Evolutionary conservation across 2,888 invertebrate species (phyloP), one percentile per base, ranked within the genome.

Genomic region (Sympetrum striolatum): DNA sequence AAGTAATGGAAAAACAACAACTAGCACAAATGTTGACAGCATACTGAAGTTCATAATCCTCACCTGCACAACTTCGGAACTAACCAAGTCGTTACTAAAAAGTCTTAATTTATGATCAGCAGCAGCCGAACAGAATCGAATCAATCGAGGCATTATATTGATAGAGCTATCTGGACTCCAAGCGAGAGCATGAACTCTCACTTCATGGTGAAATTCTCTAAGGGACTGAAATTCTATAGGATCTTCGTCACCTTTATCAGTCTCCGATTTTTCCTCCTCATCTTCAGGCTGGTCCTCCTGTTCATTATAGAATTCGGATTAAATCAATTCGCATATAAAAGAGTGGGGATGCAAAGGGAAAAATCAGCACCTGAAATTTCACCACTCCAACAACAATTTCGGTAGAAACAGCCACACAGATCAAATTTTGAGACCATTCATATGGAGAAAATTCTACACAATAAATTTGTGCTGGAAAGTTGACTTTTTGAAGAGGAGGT

Each of bases 101-200:
- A 92, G 22, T 91, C 91, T 91, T 60, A 93, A 91, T 91, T 95
- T 94, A 92, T 95, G 95, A 93, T 96, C 95, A 12, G 94, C 94
- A 35, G 95, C 95, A 37, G 95, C 96, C 3, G 95, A 93, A 91
- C 94, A 94, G 92, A 95, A 95, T 44, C 94, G 93, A n/a, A 95
- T 92, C 91, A 94, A 94, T 93, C 95, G 95, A 3, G 96, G 96
- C 22, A 96, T 93, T 31, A 95, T 93, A 90, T 94, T 95, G 5
- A 96, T 92, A 0, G 95, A 95, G 15, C 96, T 95, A 92, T 96
- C 95, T 37, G 96, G 96, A 81, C 96, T 95, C 93, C 96, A 95
- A 39, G 95, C 94, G 14, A 96, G 92, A 1, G 95, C 94, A 91
- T 95, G 95, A 90, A 95, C 95, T 91, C 95, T 94, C 14, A 94